A percentile compares a stretch with the other conserved stretches of the same genome.
Conservation (phyloP, 2,113 vertebrate species). For the Peucedramus taeniatus region DNA sequence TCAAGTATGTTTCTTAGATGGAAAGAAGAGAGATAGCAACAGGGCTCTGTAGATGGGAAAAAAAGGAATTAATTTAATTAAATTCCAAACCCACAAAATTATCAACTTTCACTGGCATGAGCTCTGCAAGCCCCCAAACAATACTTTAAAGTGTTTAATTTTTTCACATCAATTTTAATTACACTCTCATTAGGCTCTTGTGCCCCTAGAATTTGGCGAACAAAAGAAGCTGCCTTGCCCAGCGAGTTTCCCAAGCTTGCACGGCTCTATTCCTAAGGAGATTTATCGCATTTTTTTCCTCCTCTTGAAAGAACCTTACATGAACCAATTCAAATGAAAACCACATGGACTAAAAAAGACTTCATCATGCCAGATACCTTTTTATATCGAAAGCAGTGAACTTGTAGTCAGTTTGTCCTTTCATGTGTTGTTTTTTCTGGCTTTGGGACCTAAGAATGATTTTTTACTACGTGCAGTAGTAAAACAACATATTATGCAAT, state of each 20-base stretch:
- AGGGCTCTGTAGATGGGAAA: neutral
- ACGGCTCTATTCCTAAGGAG: conserved; percentile 53
- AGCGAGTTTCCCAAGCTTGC: conserved; percentile 51
- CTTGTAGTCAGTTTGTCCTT: conserved; percentile 71
- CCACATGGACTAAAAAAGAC: conserved; percentile 65
- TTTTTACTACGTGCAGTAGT: conserved; percentile 75
- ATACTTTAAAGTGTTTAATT: conserved; percentile 53
- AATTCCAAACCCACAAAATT: conserved; percentile 48
- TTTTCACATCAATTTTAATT: conserved; percentile 67
- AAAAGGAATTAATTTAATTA: conserved; percentile 7
- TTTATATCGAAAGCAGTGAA: conserved; percentile 70
- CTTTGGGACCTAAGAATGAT: conserved; percentile 64
- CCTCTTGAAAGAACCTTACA: conserved; percentile 70
- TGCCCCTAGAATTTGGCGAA: conserved; percentile 52
- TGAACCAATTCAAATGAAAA: conserved; percentile 76
- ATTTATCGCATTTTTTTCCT: conserved; percentile 64
- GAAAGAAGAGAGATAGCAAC: neutral
- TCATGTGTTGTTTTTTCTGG: conserved; percentile 73
- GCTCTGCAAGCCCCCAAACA: conserved; percentile 27
- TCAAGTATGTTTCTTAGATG: neutral
- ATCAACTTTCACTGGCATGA: conserved; percentile 50
- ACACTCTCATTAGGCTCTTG: conserved; percentile 63
- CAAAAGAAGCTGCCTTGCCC: conserved; percentile 49
- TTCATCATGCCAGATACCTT: conserved; percentile 67
- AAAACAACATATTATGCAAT: conserved; percentile 76